Base-by-base conservation (phyloP, 2,888 invertebrate genomes). In the Pinctada fucata region DNA sequence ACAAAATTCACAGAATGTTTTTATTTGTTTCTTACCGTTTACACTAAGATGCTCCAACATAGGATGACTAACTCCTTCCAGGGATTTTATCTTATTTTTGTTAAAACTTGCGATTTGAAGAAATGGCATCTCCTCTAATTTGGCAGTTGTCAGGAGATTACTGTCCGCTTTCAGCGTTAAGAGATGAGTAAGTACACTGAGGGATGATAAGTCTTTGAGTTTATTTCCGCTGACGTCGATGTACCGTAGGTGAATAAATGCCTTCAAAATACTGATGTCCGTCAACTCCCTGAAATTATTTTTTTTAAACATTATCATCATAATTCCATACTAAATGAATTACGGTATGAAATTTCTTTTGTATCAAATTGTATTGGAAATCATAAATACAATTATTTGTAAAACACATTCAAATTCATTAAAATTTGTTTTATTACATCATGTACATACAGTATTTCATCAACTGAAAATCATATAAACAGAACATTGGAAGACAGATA, bases 241-340 rank as follows among this genome's bases (percentile, higher is more conserved):
- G 79, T 91, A 92, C n/a, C 92, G 88, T 58, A 93, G 83, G 80
- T 93, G 92, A 78, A 92, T 91, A 83, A 88, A 93, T n/a, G 86
- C 83, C 73, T 89, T 88, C 67, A 93, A 83, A 3, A 92, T 81
- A 45, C 80, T 79, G 49, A 93, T 90, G 79, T 92, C 90, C 68
- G 92, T 91, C 10, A 93, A 79, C 65, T 89, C 90, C 76, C 93
- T 93, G 88, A 52, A 85, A 86, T 75, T 72, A 31, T 31, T 1
- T 31, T 31, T 31, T 1, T 31, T 31, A 31, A 31, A 31, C 31
- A 75, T 75, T 81, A 71, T 67, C 10, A 45, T 31, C 16, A 72
- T 16, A 67, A 13, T 58, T 10, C 1, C 1, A 1, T 1, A 58
- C 58, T 58, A 58, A 13, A 13, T 58, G 10, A 58, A 8, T 8